Conservation (phyloP, 2,888 invertebrate genomes). For the Pimpla rufipes region DNA sequence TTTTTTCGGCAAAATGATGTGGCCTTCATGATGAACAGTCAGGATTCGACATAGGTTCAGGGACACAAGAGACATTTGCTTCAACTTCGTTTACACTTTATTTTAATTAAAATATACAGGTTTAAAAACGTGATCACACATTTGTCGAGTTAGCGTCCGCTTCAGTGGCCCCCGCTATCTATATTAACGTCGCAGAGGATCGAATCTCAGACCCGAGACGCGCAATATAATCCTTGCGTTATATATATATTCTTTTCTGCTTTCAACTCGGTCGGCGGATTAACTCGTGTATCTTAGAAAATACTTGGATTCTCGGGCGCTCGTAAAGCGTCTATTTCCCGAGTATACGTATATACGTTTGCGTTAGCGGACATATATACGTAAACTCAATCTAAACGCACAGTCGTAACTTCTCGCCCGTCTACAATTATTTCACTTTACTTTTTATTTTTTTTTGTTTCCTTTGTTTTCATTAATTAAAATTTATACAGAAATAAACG, state of each 20-base stretch:
- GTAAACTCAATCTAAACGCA: constrained; percentile 72
- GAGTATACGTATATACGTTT: constrained; percentile 38
- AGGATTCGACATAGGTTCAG: neutral
- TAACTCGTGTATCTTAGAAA: constrained; percentile 74
- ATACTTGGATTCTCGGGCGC: constrained; percentile 74
- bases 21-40: constrained; percentile 3
- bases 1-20: too few species aligned
- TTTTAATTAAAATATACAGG: constrained; percentile 84
- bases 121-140: constrained; percentile 82
- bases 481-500: constrained; percentile 76
- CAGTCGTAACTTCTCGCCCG: constrained; percentile 64
- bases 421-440: constrained; percentile 42
- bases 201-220: constrained; percentile 54
- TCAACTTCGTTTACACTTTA: constrained; percentile 73
- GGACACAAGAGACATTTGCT: constrained; percentile 36
- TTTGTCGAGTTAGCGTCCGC: constrained; percentile 76
- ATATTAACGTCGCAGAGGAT: constrained; percentile 44
- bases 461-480: constrained; percentile 45
- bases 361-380: constrained; percentile 41
- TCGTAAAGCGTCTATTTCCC: constrained; percentile 52
- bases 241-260: constrained; percentile 21
- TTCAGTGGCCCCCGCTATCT: constrained; percentile 54
- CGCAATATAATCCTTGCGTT: constrained; percentile 27
- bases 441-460: constrained; percentile 12
- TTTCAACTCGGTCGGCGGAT: constrained; percentile 43